Percentiles rank a stretch among this genome's conserved stretches.
phyloP scores from a whole-genome alignment of 1,140 invertebrate genomes.

The Drosophila varians region DNA sequence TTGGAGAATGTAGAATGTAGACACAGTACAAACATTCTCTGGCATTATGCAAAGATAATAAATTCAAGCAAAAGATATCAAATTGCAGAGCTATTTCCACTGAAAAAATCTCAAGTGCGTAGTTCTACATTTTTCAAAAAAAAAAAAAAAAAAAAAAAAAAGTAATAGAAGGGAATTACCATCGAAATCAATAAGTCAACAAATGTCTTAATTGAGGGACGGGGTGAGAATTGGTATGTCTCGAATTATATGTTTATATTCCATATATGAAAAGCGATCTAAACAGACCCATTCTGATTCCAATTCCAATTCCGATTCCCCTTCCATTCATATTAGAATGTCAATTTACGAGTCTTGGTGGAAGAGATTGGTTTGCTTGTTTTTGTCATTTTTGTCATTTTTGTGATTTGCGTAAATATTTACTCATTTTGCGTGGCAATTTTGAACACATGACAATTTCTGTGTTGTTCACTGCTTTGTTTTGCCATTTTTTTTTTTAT shows the following conservation, averaged over 20 bases:
- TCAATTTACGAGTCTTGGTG: conserved; percentile 45
- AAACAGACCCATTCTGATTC: conserved; percentile 3
- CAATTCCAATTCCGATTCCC: not conserved
- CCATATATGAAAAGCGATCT: conserved; percentile 6
- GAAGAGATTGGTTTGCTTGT: conserved; percentile 9
- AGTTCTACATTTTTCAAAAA: not conserved
- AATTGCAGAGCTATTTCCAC: not conserved
- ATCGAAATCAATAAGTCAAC: conserved; percentile 23
- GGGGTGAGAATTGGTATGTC: not conserved
- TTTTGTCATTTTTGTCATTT: conserved; percentile 32
- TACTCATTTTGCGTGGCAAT: conserved; percentile 74
- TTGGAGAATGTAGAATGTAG: not conserved
- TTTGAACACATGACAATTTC: conserved; percentile 75
- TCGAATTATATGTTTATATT: conserved; percentile 2
- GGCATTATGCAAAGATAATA: not conserved
- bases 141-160: no score
- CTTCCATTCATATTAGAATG: conserved; percentile 58
- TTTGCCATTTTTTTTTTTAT: not conserved
- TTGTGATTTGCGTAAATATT: conserved; percentile 64
- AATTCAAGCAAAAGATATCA: not conserved
- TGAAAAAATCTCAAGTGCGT: conserved; percentile 19
- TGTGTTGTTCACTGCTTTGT: conserved; percentile 13
- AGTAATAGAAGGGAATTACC: no score
- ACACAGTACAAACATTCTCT: not conserved
- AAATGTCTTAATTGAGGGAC: conserved; percentile 23